Conservation (phyloP, 1,140 invertebrate genomes). For the Colletes latitarsis region DNA sequence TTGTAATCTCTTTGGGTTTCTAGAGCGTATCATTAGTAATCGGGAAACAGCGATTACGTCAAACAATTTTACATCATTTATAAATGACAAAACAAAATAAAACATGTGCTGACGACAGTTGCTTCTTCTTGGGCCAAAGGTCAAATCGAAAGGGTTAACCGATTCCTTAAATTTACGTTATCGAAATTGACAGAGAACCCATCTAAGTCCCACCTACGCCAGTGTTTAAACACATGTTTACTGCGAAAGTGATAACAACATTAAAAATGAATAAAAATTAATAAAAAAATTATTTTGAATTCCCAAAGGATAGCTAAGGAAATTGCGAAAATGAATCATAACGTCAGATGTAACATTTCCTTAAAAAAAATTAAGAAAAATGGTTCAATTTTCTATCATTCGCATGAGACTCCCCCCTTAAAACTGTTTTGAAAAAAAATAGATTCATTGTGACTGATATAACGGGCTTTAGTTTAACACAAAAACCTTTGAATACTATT, state of each 20-base stretch:
- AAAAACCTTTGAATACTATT: conserved; percentile 1
- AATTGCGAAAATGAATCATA: no score
- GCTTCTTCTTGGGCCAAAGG: conserved; percentile 6
- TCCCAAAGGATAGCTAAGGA: no score
- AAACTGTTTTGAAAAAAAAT: conserved; percentile 7
- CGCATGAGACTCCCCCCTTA: no score
- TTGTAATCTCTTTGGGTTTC: not conserved
- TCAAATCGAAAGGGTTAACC: not conserved
- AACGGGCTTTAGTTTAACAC: conserved; percentile 1
- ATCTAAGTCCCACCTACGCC: no score
- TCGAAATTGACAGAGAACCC: not conserved
- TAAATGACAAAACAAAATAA: conserved; percentile 1
- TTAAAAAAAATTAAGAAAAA: no score
- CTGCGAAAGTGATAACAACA: no score
- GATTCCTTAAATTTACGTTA: not conserved
- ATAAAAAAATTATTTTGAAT: no score
- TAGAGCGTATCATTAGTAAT: conserved; percentile 3
- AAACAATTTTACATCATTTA: not conserved
- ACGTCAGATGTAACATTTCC: no score
- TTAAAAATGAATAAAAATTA: no score
- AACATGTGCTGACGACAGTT: not conserved
- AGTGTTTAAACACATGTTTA: no score
- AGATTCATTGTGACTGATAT: conserved; percentile 12
- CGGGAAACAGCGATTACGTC: not conserved
- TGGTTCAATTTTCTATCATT: no score